These are phyloP conservation scores for Lasioglossum albipes DNA, from an alignment of 1,140 invertebrate genomes.

Conservation along the genomic window DNA sequence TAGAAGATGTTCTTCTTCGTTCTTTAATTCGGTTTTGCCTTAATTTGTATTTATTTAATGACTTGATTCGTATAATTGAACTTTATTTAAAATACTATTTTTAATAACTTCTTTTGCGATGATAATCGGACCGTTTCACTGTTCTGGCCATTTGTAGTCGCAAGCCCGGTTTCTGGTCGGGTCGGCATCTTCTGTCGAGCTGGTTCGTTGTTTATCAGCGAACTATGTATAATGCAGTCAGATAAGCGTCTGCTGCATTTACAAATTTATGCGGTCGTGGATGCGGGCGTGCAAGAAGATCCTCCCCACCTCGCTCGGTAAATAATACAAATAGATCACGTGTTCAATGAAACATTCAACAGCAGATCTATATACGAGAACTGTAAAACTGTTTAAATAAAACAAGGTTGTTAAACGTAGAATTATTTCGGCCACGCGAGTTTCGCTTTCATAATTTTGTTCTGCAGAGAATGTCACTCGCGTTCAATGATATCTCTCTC, in stretches of 20 bases:
- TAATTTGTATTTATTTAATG: too few relatives aligned
- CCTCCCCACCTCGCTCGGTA: too few relatives aligned
- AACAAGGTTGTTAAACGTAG: too few relatives aligned
- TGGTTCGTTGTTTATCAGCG: conserved; percentile 26
- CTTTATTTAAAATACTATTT: neutral
- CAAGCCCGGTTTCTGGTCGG: neutral
- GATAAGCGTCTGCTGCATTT: conserved; percentile 49
- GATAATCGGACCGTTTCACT: neutral
- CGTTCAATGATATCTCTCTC: neutral
- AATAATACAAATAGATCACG: too few relatives aligned
- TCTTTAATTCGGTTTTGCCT: too few relatives aligned
- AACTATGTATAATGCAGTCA: neutral
- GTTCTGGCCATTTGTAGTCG: conserved; percentile 18
- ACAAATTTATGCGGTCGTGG: conserved; percentile 26
- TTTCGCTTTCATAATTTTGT: neutral
- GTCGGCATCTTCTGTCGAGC: conserved; percentile 6
- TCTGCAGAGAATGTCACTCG: neutral
- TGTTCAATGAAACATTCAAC: too few relatives aligned
- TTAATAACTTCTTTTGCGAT: neutral
- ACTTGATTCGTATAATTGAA: too few relatives aligned
- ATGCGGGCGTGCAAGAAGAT: conserved; percentile 29
- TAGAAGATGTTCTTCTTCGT: too few relatives aligned
- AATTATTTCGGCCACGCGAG: too few relatives aligned
- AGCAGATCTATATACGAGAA: too few relatives aligned
- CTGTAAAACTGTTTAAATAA: too few relatives aligned